A percentile compares a stretch with the other conserved stretches of the same genome.
These are phyloP conservation scores for Drosophila villosipedis DNA, from an alignment of 2,888 invertebrate species.

Conservation along the genomic window DNA sequence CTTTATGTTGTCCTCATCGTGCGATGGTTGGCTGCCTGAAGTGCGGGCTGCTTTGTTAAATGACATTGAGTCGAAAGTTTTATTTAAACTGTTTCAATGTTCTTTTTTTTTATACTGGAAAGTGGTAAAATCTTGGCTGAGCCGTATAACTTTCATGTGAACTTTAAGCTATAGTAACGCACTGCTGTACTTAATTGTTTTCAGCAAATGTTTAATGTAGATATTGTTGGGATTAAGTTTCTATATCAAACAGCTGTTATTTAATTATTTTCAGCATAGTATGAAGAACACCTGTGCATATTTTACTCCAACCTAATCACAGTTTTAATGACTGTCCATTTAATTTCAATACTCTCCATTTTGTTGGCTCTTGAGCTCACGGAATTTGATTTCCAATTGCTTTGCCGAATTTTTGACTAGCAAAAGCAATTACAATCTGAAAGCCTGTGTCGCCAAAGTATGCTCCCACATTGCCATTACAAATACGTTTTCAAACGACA, in stretches of 20 bases:
- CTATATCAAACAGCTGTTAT: background rate
- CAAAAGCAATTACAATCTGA: constrained; percentile 25
- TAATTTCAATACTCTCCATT: background rate
- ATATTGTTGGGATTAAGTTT: no score
- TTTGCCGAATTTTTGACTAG: background rate
- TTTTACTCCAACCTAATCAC: background rate
- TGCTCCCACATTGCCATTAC: background rate
- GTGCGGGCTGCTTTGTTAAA: constrained; percentile 30
- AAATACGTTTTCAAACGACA: constrained; percentile 12
- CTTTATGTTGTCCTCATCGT: background rate
- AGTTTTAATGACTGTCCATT: background rate
- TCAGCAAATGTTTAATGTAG: background rate
- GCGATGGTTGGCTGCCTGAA: constrained; percentile 1
- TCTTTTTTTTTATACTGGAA: background rate
- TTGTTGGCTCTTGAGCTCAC: background rate
- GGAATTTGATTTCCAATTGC: background rate
- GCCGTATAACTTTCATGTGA: background rate
- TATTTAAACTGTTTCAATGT: constrained; percentile 35
- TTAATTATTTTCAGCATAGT: background rate
- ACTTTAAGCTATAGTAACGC: background rate
- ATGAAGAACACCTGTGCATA: background rate
- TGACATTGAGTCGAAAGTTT: constrained; percentile 12
- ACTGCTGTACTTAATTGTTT: background rate
- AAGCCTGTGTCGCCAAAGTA: background rate
- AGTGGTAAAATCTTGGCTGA: background rate